Evolutionary conservation across 2,888 invertebrate genomes (phyloP).

Genomic region (Cistogaster globosa): DNA sequence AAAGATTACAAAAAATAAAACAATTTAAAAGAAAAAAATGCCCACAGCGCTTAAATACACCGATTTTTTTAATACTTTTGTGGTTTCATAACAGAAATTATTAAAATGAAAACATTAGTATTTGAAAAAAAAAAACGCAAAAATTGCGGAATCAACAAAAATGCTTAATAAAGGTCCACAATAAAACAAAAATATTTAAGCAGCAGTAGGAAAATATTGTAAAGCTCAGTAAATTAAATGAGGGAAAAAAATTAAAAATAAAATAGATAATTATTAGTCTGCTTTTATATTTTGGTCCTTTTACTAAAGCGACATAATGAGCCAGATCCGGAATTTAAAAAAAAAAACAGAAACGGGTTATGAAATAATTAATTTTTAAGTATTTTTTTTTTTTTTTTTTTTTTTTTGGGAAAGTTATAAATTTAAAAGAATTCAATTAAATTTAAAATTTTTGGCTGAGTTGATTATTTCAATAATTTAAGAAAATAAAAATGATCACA

Average conservation of each 20-base stretch:
- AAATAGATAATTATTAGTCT: slow-evolving; percentile 12
- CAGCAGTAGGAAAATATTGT: slow-evolving; percentile 6
- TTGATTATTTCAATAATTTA: too few species aligned
- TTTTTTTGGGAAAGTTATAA: too few species aligned
- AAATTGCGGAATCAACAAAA: slow-evolving; percentile 35
- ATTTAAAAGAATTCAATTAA: too few species aligned
- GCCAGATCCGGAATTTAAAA: too few species aligned
- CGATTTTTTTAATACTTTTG: slow-evolving; percentile 44
- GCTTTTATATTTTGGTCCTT: background rate
- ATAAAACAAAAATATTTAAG: slow-evolving; percentile 15
- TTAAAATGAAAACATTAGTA: slow-evolving; percentile 31
- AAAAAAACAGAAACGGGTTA: too few species aligned
- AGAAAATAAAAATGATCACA: too few species aligned
- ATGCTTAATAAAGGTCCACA: background rate
- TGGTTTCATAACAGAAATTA: slow-evolving; percentile 41
- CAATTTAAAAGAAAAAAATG: slow-evolving; percentile 32
- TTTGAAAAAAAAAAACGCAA: slow-evolving; percentile 27
- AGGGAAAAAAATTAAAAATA: background rate
- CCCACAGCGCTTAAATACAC: slow-evolving; percentile 60
- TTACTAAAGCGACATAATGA: background rate
- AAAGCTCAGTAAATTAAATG: background rate
- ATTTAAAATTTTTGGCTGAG: too few species aligned
- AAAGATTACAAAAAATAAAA: slow-evolving; percentile 19
- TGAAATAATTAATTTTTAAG: too few species aligned
- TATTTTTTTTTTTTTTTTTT: too few species aligned